Percentiles rank a stretch among this genome's conserved stretches.
Evolutionary conservation across 2,113 vertebrate genomes (phyloP).

Genomic region (Eubucco bourcierii): DNA sequence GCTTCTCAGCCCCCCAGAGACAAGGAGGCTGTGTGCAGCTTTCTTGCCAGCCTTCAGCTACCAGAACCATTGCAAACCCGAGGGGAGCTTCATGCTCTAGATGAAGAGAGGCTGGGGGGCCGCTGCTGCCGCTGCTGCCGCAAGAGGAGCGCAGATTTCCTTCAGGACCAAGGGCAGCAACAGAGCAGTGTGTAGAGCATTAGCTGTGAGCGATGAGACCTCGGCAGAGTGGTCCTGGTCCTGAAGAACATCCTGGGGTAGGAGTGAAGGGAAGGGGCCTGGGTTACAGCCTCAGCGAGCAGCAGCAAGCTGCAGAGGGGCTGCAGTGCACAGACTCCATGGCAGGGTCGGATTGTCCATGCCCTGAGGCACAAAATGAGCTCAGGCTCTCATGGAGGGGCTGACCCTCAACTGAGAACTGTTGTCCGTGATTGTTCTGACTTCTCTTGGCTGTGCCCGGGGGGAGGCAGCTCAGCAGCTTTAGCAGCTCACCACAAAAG

Average conservation of each 20-base stretch:
- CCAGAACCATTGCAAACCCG: not conserved
- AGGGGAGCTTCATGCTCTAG: not conserved
- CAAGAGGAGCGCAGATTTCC: not conserved
- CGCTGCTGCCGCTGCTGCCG: not conserved
- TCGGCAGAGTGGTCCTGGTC: not conserved
- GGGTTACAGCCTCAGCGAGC: not conserved
- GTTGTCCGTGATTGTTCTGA: not conserved
- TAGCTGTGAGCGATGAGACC: not conserved
- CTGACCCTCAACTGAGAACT: not conserved
- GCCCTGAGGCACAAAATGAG: slow-evolving; percentile 10
- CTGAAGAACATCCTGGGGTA: not conserved
- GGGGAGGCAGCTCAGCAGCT: not conserved
- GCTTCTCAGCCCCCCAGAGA: not conserved
- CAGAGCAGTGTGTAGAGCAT: not conserved
- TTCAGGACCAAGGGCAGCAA: not conserved
- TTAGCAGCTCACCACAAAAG: not conserved
- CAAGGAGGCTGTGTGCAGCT: not conserved
- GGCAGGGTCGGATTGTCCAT: slow-evolving; percentile 41
- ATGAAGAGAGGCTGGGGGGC: not conserved
- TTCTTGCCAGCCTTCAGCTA: not conserved
- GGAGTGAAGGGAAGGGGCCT: not conserved
- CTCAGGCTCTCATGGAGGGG: not conserved
- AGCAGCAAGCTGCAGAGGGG: not conserved
- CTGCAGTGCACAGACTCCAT: not conserved
- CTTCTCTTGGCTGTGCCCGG: slow-evolving; percentile 7